These are phyloP conservation scores for Harlomillsia oculata DNA, from an alignment of 1,140 invertebrate species.

Conservation along the genomic window DNA sequence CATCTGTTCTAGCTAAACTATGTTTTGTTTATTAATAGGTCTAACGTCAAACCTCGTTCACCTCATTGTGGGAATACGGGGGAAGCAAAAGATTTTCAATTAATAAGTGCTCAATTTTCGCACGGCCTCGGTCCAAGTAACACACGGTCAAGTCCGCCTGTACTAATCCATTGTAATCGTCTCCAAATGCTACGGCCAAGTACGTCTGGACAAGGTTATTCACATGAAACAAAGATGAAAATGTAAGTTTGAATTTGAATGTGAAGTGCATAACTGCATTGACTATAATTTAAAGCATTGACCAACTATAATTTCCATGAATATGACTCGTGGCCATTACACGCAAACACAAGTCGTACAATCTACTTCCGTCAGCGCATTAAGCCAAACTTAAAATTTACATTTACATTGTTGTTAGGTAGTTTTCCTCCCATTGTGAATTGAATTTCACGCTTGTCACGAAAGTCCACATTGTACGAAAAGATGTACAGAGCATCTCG, in stretches of 20 bases:
- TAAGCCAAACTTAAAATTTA: neutral
- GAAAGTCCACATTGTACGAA: slow-evolving; percentile 20
- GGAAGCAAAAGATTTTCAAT: slow-evolving; percentile 22
- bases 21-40: neutral
- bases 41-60: neutral
- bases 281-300: too few relatives aligned
- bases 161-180: slow-evolving; percentile 22
- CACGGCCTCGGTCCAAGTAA: slow-evolving; percentile 26
- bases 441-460: slow-evolving; percentile 22
- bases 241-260: too few relatives aligned
- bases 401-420: slow-evolving; percentile 22
- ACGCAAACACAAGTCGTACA: neutral
- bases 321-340: too few relatives aligned
- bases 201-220: slow-evolving; percentile 19
- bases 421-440: slow-evolving; percentile 32
- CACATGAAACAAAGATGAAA: neutral
- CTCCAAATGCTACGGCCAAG: slow-evolving; percentile 31
- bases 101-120: slow-evolving; percentile 25
- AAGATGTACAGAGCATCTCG: slow-evolving; percentile 22
- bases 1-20: neutral
- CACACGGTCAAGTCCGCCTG: slow-evolving; percentile 31
- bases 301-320: too few relatives aligned
- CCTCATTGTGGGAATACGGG: slow-evolving; percentile 23
- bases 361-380: neutral
- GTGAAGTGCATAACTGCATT: too few relatives aligned